Evolutionary conservation across 1,140 invertebrate species (phyloP).

Genomic region (Acromyrmex echinatior): DNA sequence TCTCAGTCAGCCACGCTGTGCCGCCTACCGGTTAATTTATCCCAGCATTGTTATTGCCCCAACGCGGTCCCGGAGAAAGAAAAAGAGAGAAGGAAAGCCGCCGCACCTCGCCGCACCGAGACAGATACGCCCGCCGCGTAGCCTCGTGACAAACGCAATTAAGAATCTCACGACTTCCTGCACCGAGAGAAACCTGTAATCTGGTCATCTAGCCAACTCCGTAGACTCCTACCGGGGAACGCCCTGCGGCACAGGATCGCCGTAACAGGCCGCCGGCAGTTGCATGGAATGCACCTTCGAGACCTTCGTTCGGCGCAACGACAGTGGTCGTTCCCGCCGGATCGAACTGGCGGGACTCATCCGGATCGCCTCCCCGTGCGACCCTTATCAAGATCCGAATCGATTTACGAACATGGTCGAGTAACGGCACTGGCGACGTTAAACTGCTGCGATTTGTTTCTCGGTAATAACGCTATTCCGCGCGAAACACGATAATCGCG

Average conservation of each 20-base stretch:
- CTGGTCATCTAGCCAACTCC: conserved; percentile 55
- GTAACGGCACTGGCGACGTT: conserved; percentile 28
- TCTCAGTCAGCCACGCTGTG: conserved; percentile 66
- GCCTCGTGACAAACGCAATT: conserved; percentile 68
- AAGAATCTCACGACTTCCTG: conserved; percentile 61
- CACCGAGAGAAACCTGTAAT: conserved; percentile 52
- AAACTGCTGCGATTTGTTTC: conserved; percentile 37
- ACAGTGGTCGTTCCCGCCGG: conserved; percentile 15
- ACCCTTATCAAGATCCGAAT: conserved; percentile 33
- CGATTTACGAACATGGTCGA: conserved; percentile 50
- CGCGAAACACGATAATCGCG: background rate
- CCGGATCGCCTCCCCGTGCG: conserved; percentile 19
- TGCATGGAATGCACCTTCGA: conserved; percentile 55
- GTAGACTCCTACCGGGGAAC: conserved; percentile 37
- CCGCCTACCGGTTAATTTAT: conserved; percentile 77
- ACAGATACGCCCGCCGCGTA: conserved; percentile 52
- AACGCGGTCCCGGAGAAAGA: background rate
- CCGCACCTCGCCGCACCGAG: conserved; percentile 50
- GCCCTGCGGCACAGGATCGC: conserved; percentile 45
- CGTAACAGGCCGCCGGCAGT: conserved; percentile 38
- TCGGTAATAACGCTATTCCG: conserved; percentile 22
- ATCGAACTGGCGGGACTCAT: background rate
- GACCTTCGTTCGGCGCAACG: conserved; percentile 25
- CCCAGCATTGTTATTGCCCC: conserved; percentile 72
- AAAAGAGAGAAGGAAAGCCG: background rate